A percentile compares a stretch with the other conserved stretches of the same genome.
Evolutionary conservation across 2,888 invertebrate species (phyloP).

Genomic region (Nasonovia ribisnigri): DNA sequence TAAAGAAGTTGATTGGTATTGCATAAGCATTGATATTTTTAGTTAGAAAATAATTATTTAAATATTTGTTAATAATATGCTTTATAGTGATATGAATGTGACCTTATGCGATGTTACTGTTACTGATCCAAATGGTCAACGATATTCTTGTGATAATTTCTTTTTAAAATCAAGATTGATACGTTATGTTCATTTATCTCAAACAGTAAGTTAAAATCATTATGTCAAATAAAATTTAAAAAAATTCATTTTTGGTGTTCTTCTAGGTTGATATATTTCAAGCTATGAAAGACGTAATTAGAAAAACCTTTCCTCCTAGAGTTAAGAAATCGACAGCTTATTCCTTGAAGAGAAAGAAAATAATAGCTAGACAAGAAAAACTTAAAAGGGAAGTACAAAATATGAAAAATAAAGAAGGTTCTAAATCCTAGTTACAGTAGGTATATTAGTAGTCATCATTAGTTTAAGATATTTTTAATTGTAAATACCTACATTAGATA

Average conservation of each 20-base stretch:
- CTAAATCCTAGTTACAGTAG: slow-evolving; percentile 5
- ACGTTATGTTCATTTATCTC: slow-evolving; percentile 65
- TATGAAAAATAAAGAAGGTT: neutral
- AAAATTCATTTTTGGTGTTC: neutral
- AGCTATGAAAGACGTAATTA: slow-evolving; percentile 28
- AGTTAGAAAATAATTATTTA: neutral
- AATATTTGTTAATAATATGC: neutral
- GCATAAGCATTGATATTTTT: neutral
- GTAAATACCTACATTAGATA: neutral
- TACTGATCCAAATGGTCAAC: slow-evolving; percentile 60
- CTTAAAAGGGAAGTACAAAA: slow-evolving; percentile 62
- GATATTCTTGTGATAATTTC: slow-evolving; percentile 55
- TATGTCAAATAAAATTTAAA: neutral
- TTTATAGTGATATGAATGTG: slow-evolving; percentile 65
- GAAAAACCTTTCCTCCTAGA: slow-evolving; percentile 57
- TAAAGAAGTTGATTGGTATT: slow-evolving; percentile 65
- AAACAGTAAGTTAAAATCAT: slow-evolving; percentile 29
- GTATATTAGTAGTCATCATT: neutral
- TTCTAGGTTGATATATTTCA: slow-evolving; percentile 51
- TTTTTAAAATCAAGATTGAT: slow-evolving; percentile 65
- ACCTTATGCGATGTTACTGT: slow-evolving; percentile 51
- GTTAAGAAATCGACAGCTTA: slow-evolving; percentile 22
- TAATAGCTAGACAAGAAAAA: slow-evolving; percentile 44
- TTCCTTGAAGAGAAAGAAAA: slow-evolving; percentile 52
- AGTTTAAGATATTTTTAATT: neutral